Percentiles rank a stretch among this genome's conserved stretches.
These are phyloP conservation scores for Neotoma lepida DNA, from an alignment of 2,113 vertebrate species.

Conservation along the genomic window DNA sequence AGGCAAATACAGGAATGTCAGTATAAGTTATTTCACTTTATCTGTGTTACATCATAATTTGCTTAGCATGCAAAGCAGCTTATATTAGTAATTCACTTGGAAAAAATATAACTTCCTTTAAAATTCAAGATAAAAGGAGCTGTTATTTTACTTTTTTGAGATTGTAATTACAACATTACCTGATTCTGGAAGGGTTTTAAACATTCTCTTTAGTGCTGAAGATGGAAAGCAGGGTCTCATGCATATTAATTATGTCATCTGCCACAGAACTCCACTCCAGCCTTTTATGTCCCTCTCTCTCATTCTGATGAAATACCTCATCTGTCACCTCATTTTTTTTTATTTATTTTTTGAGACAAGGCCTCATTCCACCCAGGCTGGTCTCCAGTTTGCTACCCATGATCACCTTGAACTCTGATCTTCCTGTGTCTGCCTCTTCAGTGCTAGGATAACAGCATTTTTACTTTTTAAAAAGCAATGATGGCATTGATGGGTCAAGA, in stretches of 20 bases:
- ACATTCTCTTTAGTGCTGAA: neutral
- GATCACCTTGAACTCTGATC: neutral
- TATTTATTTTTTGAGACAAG: neutral
- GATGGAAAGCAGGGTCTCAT: neutral
- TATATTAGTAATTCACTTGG: neutral
- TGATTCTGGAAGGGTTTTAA: neutral
- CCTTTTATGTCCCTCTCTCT: neutral
- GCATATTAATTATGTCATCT: too few species aligned
- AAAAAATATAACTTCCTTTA: neutral
- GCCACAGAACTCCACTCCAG: neutral
- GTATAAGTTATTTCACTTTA: neutral
- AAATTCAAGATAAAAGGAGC: neutral
- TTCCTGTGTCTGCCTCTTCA: neutral
- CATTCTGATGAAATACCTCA: neutral
- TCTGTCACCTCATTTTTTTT: neutral
- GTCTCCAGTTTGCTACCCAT: neutral
- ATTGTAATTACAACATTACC: neutral
- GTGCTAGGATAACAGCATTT: neutral
- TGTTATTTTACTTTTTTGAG: neutral
- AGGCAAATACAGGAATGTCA: neutral
- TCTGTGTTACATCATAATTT: neutral
- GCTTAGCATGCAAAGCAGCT: conserved; percentile 17
- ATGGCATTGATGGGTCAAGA: neutral
- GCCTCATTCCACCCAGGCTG: neutral
- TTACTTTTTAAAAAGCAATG: neutral